A percentile compares a stretch with the other conserved stretches of the same genome.
Conservation (phyloP, 2,797 vertebrate species). For the Chromis chromis region DNA sequence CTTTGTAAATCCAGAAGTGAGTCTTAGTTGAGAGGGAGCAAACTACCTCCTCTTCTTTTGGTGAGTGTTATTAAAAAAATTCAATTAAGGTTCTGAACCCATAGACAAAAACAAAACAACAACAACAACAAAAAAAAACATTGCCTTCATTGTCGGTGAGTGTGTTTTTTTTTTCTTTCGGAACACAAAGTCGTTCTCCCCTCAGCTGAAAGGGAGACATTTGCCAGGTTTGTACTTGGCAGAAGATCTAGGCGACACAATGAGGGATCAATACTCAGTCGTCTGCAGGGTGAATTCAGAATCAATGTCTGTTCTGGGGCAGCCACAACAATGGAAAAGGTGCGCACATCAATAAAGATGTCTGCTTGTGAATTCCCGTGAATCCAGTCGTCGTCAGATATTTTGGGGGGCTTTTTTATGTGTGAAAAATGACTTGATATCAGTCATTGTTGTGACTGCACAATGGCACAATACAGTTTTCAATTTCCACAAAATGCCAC, state of each 20-base stretch:
- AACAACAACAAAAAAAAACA: constrained; percentile 8
- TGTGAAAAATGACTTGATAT: constrained; percentile 39
- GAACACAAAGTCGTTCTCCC: constrained; percentile 66
- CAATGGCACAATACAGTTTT: not conserved
- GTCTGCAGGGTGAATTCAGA: constrained; percentile 72
- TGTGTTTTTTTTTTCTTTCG: constrained; percentile 32
- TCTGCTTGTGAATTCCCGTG: constrained; percentile 64
- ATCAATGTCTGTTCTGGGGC: constrained; percentile 72
- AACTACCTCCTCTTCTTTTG: constrained; percentile 57
- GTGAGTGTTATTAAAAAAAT: constrained; percentile 77
- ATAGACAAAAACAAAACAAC: constrained; percentile 27
- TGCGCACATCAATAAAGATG: constrained; percentile 68
- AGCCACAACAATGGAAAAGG: constrained; percentile 64
- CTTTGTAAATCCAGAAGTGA: constrained; percentile 71
- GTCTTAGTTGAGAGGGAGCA: constrained; percentile 57
- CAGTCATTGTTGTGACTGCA: constrained; percentile 8
- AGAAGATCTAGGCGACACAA: constrained; percentile 75
- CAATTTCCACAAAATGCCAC: not conserved
- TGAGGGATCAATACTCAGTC: constrained; percentile 71
- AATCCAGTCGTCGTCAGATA: constrained; percentile 51
- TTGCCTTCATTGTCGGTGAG: constrained; percentile 28
- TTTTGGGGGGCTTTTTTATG: constrained; percentile 21
- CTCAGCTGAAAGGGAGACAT: constrained; percentile 63
- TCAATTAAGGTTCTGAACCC: constrained; percentile 75
- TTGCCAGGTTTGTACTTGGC: constrained; percentile 69